Evolutionary conservation across 2,888 invertebrate species (phyloP), one percentile per base, ranked within the genome.

Genomic region (Deilephila porcellus): DNA sequence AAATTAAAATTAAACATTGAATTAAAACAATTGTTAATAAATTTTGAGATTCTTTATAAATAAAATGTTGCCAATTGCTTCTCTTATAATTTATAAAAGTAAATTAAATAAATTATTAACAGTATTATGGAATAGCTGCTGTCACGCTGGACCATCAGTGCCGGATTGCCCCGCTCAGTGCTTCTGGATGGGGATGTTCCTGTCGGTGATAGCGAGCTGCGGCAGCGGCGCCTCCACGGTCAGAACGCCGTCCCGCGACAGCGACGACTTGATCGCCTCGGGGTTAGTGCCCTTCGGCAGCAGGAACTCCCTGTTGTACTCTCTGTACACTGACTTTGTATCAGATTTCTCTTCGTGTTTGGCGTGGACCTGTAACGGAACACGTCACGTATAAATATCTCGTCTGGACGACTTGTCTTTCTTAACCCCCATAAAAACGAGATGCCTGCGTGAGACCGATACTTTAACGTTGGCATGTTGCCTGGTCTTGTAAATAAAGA

Each of bases 291-390:
- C 99, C 92, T 98, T 98, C 7, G 99, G 99, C 90, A 99, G 95
- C 90, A 99, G 95, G 96, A 99, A 99, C 95, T 99, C 99, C 81
- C 99, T 96, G 94, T 99, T 99, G 96, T 99, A 99, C 93, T 99
- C 99, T 94, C 99, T 97, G 96, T 98, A 99, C 77, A 99, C 98
- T 63, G 98, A 98, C 95, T 99, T 98, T 88, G 98, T 98, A 93
- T 99, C 98, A 72, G 98, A 97, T 94, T 99, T 99, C 95, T 99
- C 99, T 93, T 99, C 99, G 94, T 99, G 99, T 93, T 99, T 99
- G 77, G 99, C 99, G 90, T 99, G 98, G 71, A 99, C 98, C 98
- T 98, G 94, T 71, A 96, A 95, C 82, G 67, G 76, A 76, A 83
- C 73, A 78, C 78, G 60, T 76, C 67, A 71, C 63, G 53, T 63